Base-by-base conservation (phyloP, 35 echinoderm and acorn worm genomes). In the Amphiura filiformis region DNA sequence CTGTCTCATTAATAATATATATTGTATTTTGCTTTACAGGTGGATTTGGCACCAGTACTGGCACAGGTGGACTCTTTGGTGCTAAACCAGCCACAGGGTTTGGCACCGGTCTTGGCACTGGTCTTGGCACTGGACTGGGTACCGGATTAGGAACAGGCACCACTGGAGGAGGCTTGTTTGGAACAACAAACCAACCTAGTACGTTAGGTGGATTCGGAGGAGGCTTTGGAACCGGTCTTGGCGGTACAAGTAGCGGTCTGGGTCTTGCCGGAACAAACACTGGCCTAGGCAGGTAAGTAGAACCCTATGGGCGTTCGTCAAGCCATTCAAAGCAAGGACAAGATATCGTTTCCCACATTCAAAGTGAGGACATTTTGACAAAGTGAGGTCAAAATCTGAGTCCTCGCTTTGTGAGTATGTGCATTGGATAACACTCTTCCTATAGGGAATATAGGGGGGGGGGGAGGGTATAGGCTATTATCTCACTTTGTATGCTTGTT, bases 151-250 rank as follows among this genome's bases (percentile, higher is more conserved):
- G 83, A 13, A 86, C 56, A 32, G 65, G 82, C 37, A 84, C 33
- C 30, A 86, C 94, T 36, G 86, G 89, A 20, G 82, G 89, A 57
- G n/a, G n/a, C n/a, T 47, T 95, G 13, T 95, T 95, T 92, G 87
- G 94, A 7, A 84, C 79, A 15, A 85, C 86, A 34, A 89, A 65
- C 77, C 92, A 95, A 56, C 76, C 65, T 5, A 75, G 65, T 79
- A 39, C 39, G 20, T 31, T 85, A 20, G 83, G 83, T 65, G 83
- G 83, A 37, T 61, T 85, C 20, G 83, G 83, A 18, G 88, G 88
- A 23, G 81, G 88, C 13, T 81, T 93, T 85, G 81, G 86, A 38
- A 31, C 81, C 57, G 88, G 92, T 32, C 79, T 94, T 17, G 86
- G 86, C n/a, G 38, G 78, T n/a, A n/a, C n/a, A 38, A 80, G 56